Conservation (phyloP, 2,113 vertebrate genomes). For the Corvus cornix region DNA sequence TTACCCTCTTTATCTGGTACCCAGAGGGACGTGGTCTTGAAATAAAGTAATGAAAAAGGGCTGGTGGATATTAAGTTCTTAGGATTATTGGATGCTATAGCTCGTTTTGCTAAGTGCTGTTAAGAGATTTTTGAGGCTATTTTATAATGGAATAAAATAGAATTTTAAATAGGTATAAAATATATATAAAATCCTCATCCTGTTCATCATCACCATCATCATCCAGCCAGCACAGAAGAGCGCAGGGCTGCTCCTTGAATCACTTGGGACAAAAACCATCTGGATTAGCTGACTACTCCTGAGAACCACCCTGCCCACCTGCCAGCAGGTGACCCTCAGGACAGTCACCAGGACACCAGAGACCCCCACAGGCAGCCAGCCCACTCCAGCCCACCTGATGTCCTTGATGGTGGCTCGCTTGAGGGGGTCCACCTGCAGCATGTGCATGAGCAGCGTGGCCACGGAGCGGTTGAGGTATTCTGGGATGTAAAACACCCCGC, state of each 20-base stretch:
- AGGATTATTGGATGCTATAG: not conserved
- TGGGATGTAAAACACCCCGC: slow-evolving; percentile 98
- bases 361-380: not conserved
- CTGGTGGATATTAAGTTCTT: not conserved
- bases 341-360: not conserved
- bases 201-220: not conserved
- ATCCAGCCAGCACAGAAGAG: not conserved
- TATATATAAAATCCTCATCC: not conserved
- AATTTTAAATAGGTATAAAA: not conserved
- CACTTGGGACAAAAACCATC: not conserved
- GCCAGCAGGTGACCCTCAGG: not conserved
- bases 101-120: not conserved
- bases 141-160: not conserved
- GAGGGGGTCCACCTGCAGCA: slow-evolving; percentile 96
- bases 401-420: slow-evolving; percentile 98
- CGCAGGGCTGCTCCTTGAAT: not conserved
- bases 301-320: not conserved
- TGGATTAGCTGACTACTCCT: not conserved
- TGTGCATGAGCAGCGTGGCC: slow-evolving; percentile 92
- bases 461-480: slow-evolving; percentile 93
- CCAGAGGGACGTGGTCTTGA: not conserved
- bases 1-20: not conserved
- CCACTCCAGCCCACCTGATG: slow-evolving; percentile 70
- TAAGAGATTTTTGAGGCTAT: not conserved
- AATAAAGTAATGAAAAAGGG: not conserved